Evolutionary conservation across 2,888 invertebrate genomes (phyloP).

Genomic region (Arge pagana): DNA sequence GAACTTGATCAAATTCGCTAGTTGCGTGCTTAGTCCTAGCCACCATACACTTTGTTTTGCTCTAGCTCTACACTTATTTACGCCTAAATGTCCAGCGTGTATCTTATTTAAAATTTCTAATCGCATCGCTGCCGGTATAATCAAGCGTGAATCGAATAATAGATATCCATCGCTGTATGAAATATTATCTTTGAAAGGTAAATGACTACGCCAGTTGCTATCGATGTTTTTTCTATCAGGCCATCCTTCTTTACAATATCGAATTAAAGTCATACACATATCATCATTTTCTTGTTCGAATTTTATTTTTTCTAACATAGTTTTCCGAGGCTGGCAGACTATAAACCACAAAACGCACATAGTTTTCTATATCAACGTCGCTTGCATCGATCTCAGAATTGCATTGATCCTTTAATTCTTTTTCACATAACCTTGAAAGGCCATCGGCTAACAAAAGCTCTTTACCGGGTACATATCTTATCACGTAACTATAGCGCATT

Average conservation of each 20-base stretch:
- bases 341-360: conserved; percentile 25
- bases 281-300: conserved; percentile 27
- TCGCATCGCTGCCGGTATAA: conserved; percentile 32
- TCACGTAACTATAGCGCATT: conserved; percentile 38
- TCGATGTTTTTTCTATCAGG: conserved; percentile 25
- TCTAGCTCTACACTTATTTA: conserved; percentile 32
- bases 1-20: conserved; percentile 26
- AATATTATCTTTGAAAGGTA: conserved; percentile 29
- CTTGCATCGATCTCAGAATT: too few species aligned
- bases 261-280: conserved; percentile 22
- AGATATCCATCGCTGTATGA: conserved; percentile 30
- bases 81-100: conserved; percentile 38
- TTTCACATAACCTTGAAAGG: too few species aligned
- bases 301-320: conserved; percentile 25
- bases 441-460: conserved; percentile 41
- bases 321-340: conserved; percentile 25
- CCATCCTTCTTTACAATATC: conserved; percentile 28
- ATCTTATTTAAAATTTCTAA: conserved; percentile 30
- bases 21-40: conserved; percentile 27
- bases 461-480: conserved; percentile 43
- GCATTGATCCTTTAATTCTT: conserved; percentile 23
- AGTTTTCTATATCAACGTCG: conserved; percentile 11
- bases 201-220: conserved; percentile 4
- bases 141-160: conserved; percentile 30
- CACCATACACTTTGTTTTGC: conserved; percentile 37